Base-by-base conservation (phyloP, 1,140 invertebrate genomes). In the Tetragnatha versicolor region DNA sequence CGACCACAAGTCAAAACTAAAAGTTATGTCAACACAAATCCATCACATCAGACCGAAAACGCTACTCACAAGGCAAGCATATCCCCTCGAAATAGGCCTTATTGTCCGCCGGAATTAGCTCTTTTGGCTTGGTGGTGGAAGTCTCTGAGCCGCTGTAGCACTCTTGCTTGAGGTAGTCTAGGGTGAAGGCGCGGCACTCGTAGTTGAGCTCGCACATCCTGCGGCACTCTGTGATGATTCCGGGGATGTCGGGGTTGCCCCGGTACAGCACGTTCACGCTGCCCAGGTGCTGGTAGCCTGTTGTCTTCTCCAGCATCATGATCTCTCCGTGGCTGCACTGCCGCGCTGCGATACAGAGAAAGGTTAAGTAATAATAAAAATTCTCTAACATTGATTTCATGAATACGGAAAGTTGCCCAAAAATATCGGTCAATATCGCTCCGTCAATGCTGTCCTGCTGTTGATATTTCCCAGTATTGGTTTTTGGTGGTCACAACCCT, bases 71-170 rank as follows among this genome's bases (percentile, higher is more conserved):
- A 82, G 84, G 77, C 2, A 88, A 79, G 60, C 87, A 88, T 61
- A 87, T 83, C 33, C 84, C 85, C 81, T 88, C 87, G 81, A 87
- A 88, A 81, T 86, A 88, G 7, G 85, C 85, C 27, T 85, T 84
- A 14, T 87, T 87, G 27, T 84, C 82, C 1, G 84, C 83, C 22
- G 84, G 82, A 63, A 85, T 81, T 0, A 88, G 81, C 69, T 86
- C 85, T 45, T 84, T 82, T 6, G 83, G 82, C 22, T 82, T 83
- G 29, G 83, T 80, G 0, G 84, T 82, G 47, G 84, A 82, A 17
- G 82, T 83, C 51, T 83, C 84, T 53, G 84, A 84, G 14, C 87
- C 58, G 49, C 85, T 84, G 22, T 84, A 84, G 82, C 87, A 88
- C 39, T 87, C 85, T 63, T 85, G 85, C 42, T 85, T 80, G 27